Base-by-base conservation (phyloP, 2,113 vertebrate genomes). In the Gnathochromis pfefferi region DNA sequence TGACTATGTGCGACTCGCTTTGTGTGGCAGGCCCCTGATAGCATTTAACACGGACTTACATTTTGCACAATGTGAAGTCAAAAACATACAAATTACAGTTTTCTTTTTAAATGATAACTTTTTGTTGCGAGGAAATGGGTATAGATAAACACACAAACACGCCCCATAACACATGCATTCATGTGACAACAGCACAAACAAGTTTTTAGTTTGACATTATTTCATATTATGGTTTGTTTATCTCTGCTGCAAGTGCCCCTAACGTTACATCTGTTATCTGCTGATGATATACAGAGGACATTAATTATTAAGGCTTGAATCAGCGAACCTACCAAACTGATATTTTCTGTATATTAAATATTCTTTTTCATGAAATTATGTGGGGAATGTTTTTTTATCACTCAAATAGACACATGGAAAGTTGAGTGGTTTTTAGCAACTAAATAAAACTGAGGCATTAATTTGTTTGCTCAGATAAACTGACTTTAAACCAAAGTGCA, bases 11-110 rank as follows among this genome's bases (percentile, higher is more conserved):
- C 6, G 21, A 21, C 6, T 86, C 2, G 8, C 58, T 93, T 93
- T 89, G 89, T 95, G 92, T 93, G 88, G 87, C 88, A 90, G 87
- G 85, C 89, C 80, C 12, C 38, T 38, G 31, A 83, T 42, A 79
- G 26, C 47, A 3, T 73, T 8, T 68, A 3, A 80, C 5, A 65
- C 14, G 42, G 57, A 75, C 42, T 49, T 40, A 31, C 45, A 84
- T 82, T 78, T 53, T 10, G 58, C 23, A 81, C 16, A 65, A 40
- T 8, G 7, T 11, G 17, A 78, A 78, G 73, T 51, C 45, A 51
- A 28, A 60, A 23, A 58, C 35, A 40, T 17, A 80, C 14, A 82
- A 23, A 68, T n/a, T 4, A 17, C 17, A 53, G 7, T 26, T 58
- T 35, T 78, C 16, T 33, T 47, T 70, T 49, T 31, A 78, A 45